Evolutionary conservation across 2,797 vertebrate species (phyloP), one percentile per base, ranked within the genome.

Genomic region (Luscinia megarhynchos): DNA sequence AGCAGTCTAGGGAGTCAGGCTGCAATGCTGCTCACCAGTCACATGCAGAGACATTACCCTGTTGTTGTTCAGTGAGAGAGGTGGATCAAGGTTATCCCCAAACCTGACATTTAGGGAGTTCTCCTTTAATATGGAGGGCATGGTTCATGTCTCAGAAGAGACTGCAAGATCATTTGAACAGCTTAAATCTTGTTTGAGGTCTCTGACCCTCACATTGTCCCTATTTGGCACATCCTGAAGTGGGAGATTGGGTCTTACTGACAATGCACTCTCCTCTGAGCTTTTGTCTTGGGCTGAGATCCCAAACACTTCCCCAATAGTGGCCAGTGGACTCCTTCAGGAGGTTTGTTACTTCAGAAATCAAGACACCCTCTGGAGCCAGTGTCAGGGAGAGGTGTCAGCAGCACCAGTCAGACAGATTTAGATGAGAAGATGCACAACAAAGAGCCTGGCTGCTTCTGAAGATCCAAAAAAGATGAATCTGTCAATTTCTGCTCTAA

Each of bases 401-500:
- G 64, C 69, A 73, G 41, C 0, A 0, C 38, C 32, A 23, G 4
- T 74, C 54, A 68, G 70, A 85, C 55, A 36, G 55, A 70, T 67
- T 90, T 73, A 67, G 48, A 53, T 19, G 55, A 86, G 23, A 50
- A 86, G 79, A 93, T 24, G 53, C 66, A 63, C 45, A 82, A n/a
- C 2, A 7, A 78, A 82, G 45, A 90, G 29, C 58, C 69, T 41
- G 73, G 17, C 51, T 59, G 48, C 77, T 95, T 90, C 66, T 79
- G 70, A 90, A 84, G 85, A 93, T 75, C 74, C 9, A 21, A 62
- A 89, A 91, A 86, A 87, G 59, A 95, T 76, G 88, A 84, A 86
- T 95, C 91, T 95, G 83, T 93, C 91, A 86, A n/a, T 84, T 95
- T 93, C 91, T 88, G 17, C 73, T 95, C 55, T 93, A 95, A 95